Evolutionary conservation across 1,140 invertebrate genomes (phyloP).

Genomic region (Teleopsis dalmanni): DNA sequence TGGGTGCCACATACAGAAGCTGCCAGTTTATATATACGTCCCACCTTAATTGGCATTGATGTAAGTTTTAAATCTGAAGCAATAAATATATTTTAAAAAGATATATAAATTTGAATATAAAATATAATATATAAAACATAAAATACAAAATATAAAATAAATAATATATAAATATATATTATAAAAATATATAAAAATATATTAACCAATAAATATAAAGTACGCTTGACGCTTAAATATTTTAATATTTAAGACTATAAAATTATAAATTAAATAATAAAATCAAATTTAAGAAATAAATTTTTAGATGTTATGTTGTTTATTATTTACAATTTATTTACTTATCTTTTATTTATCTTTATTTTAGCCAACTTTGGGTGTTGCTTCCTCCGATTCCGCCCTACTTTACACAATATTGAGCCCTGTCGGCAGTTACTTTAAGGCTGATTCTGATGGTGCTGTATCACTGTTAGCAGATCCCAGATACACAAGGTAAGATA

Average conservation of each 20-base stretch:
- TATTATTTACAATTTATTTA: conserved; percentile 2
- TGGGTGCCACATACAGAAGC: conserved; percentile 91
- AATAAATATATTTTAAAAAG: neutral
- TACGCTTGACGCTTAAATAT: no score
- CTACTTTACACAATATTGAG: conserved; percentile 86
- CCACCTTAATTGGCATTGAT: conserved; percentile 94
- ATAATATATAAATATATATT: conserved; percentile 1
- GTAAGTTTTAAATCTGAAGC: conserved; percentile 59
- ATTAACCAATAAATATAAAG: no score
- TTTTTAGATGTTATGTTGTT: neutral
- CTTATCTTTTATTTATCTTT: conserved; percentile 3
- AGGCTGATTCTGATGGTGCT: conserved; percentile 55
- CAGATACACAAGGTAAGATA: conserved; percentile 25
- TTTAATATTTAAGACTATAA: no score
- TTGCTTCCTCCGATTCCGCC: conserved; percentile 73
- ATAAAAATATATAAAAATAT: no score
- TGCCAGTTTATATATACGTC: conserved; percentile 91
- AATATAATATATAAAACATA: neutral
- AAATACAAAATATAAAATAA: neutral
- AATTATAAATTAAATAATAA: no score
- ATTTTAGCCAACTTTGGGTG: conserved; percentile 80
- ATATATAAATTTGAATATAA: neutral
- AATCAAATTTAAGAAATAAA: neutral
- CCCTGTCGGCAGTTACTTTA: conserved; percentile 90
- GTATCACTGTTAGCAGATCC: conserved; percentile 57